phyloP scores from a whole-genome alignment of 2,113 vertebrate genomes.

The Ifrita kowaldi region DNA sequence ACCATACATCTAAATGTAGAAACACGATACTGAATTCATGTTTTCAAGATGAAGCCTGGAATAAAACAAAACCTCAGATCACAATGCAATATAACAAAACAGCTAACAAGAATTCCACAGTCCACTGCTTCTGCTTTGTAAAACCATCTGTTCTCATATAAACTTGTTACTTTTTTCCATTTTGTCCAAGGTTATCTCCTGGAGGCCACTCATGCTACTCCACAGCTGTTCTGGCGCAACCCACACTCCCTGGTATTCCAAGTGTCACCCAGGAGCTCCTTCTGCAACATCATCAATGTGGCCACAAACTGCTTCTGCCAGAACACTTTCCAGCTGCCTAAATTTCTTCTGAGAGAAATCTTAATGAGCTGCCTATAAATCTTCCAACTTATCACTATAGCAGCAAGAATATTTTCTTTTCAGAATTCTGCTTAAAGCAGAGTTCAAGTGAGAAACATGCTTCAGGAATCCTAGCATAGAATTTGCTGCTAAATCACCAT shows the following conservation, averaged over 20 bases:
- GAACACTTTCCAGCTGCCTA: neutral
- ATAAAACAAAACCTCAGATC: neutral
- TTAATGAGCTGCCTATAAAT: neutral
- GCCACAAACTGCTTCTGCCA: neutral
- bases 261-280: neutral
- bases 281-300: rapidly evolving
- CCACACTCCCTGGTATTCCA: neutral
- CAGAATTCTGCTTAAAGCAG: neutral
- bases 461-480: neutral
- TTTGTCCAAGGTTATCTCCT: slow-evolving; percentile 12
- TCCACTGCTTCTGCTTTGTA: neutral
- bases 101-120: neutral
- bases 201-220: neutral
- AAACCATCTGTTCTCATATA: neutral
- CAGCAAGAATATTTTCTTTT: neutral
- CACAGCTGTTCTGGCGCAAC: neutral
- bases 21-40: neutral
- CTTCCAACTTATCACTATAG: neutral
- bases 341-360: neutral
- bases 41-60: neutral
- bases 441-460: neutral
- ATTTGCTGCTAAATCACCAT: neutral
- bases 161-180: slow-evolving; percentile 9
- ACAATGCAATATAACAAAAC: neutral
- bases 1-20: neutral